Evolutionary conservation across 2,797 vertebrate species (phyloP), one percentile per base, ranked within the genome.

Genomic region (Taeniopygia guttata): DNA sequence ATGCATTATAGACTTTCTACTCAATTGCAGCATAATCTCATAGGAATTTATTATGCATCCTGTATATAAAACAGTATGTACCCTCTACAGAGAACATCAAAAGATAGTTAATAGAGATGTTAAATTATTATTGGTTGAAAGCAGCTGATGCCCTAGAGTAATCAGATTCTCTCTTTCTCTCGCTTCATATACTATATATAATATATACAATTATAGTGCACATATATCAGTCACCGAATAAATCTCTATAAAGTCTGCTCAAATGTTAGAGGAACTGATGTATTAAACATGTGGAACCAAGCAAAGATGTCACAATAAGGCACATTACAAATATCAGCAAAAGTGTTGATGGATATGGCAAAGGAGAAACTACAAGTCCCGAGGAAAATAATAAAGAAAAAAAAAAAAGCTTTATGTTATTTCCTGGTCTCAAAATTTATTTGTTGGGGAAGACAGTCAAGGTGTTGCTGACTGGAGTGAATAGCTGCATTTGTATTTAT

Each of bases 61-160:
- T 96, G 93, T 96, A 93, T 94, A 96, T 96, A 96, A 97, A 97
- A 97, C 75, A 95, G 78, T 59, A 55, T 93, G 83, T 90, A 87
- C 78, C 81, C 84, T 96, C 90, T 85, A 87, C 72, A 95, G 85
- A 97, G 68, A 97, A 78, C 91, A 97, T 96, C 89, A 95, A 97
- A 91, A 97, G 83, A 87, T 96, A 96, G 93, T 97, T 97, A 97
- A 96, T 87, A 96, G 95, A 97, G 89, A 97, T 62, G 92, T 95
- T 96, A 97, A 97, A 97, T 97, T 97, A 97, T 97, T 97, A 97
- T 97, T 97, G 95, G 96, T 95, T 96, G 95, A 97, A 98, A 97
- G 96, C 81, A 93, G 62, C 79, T 4, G 23, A 93, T 97, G 87
- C 89, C 89, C 84, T 84, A 68, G 82, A 95, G 84, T 97, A 97